Conservation (phyloP, 1,140 invertebrate genomes). For the Drosophila fuyamai region DNA sequence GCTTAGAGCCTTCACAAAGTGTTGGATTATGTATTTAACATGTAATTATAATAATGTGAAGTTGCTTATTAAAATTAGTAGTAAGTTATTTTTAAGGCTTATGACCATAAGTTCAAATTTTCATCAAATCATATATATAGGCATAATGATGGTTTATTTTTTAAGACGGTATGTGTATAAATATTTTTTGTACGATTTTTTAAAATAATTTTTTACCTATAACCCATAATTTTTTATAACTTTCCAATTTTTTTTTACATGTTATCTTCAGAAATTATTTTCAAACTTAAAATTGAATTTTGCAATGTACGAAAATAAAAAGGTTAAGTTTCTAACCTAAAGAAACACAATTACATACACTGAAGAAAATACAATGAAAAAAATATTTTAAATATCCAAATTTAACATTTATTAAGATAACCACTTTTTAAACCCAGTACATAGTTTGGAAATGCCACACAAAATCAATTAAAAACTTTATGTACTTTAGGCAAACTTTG, state of each 20-base stretch:
- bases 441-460: too few relatives aligned
- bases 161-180: background rate
- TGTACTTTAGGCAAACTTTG: background rate
- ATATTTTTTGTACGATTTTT: background rate
- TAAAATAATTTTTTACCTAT: background rate
- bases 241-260: too few relatives aligned
- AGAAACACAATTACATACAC: too few relatives aligned
- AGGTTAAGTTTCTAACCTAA: too few relatives aligned
- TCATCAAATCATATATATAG: background rate
- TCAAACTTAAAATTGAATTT: too few relatives aligned
- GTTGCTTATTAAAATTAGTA: slow-evolving; percentile 4
- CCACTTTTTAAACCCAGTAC: too few relatives aligned
- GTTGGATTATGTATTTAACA: slow-evolving; percentile 24
- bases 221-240: too few relatives aligned
- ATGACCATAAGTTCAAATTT: slow-evolving; percentile 46
- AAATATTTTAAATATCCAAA: too few relatives aligned
- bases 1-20: slow-evolving; percentile 65
- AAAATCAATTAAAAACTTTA: background rate
- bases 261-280: too few relatives aligned
- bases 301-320: too few relatives aligned
- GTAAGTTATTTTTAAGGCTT: slow-evolving; percentile 19
- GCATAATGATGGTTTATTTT: background rate
- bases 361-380: too few relatives aligned
- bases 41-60: background rate
- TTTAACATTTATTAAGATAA: background rate